Evolutionary conservation across 2,113 vertebrate genomes (phyloP), one percentile per base, ranked within the genome.

Genomic region (Cebus imitator): DNA sequence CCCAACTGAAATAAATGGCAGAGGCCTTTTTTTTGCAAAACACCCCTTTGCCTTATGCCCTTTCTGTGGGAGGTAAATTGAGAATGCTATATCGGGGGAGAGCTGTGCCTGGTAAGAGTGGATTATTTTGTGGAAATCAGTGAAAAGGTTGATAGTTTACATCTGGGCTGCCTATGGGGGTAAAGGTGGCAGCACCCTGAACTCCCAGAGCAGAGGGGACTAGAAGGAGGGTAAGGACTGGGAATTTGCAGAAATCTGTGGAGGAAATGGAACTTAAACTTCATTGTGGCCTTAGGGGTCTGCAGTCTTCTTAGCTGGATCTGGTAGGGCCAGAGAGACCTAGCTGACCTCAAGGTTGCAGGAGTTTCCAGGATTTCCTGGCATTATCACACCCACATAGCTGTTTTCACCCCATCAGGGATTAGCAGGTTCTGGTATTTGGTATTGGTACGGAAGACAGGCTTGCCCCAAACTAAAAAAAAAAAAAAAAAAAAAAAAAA

Each of bases 331-430:
- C 50, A 10, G 88, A 45, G 58, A 32, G 30, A 6, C 55, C 40
- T 2, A 10, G 10, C 52, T 21, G 61, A 73, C 21, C 1, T 5
- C 2, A 16, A 50, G 35, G 17, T 43, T 23, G 3, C 1, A 21
- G 27, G 37, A 7, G 17, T 25, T 25, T 70, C 32, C 13, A 4
- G 4, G 45, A 16, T n/a, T 57, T 85, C 30, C 0, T 0, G 5
- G 23, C 17, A 20, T 58, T 10, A 30, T 18, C 45, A 12, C 55
- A 68, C 14, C 48, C 55, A 16, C 43, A 32, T 2, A 37, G 72
- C 87, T 48, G 9, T 37, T 32, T 84, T 79, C 66, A 32, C 50
- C 23, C 40, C 21, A 27, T 35, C 17, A 27, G 87, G 30, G 30
- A n/a, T 61, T 20, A 75, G 50, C 20, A 48, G 6, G 5, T 2